A percentile compares a stretch with the other conserved stretches of the same genome.
phyloP scores from a whole-genome alignment of 1,140 invertebrate genomes.

The Pemphigus obesinymphae region DNA sequence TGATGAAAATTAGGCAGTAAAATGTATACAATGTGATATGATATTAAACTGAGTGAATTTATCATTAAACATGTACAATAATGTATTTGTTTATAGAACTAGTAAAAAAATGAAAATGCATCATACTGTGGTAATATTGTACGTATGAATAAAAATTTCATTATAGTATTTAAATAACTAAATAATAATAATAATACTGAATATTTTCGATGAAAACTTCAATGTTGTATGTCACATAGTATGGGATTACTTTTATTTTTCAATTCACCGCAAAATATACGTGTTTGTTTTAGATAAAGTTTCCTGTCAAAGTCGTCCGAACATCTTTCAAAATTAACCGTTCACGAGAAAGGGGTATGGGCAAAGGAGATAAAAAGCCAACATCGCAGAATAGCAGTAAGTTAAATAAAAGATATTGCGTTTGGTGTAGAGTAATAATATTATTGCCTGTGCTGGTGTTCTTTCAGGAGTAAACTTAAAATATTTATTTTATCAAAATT shows the following conservation, averaged over 20 bases:
- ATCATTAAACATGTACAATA: too few species aligned
- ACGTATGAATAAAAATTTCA: too few species aligned
- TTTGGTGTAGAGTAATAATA: not conserved
- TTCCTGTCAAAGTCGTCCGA: not conserved
- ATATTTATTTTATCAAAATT: too few species aligned
- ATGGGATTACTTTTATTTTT: not conserved
- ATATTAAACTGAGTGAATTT: too few species aligned
- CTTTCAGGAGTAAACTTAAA: too few species aligned
- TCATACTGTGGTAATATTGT: too few species aligned
- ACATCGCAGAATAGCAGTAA: slow-evolving; percentile 32
- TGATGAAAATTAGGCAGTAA: too few species aligned
- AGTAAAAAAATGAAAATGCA: too few species aligned
- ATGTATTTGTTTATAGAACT: too few species aligned
- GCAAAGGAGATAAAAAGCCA: slow-evolving; percentile 35
- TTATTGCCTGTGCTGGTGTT: not conserved
- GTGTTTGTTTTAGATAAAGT: slow-evolving; percentile 12
- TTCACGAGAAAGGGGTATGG: slow-evolving; percentile 39
- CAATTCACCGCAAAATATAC: not conserved
- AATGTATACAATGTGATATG: too few species aligned
- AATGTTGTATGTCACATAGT: not conserved
- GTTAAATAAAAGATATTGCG: not conserved
- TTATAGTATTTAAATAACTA: too few species aligned
- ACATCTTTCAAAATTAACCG: slow-evolving; percentile 31
- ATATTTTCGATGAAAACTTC: not conserved
- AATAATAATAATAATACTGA: not conserved